These are phyloP conservation scores for Drosophila buzzatii DNA, from an alignment of 2,888 invertebrate species.

Conservation along the genomic window DNA sequence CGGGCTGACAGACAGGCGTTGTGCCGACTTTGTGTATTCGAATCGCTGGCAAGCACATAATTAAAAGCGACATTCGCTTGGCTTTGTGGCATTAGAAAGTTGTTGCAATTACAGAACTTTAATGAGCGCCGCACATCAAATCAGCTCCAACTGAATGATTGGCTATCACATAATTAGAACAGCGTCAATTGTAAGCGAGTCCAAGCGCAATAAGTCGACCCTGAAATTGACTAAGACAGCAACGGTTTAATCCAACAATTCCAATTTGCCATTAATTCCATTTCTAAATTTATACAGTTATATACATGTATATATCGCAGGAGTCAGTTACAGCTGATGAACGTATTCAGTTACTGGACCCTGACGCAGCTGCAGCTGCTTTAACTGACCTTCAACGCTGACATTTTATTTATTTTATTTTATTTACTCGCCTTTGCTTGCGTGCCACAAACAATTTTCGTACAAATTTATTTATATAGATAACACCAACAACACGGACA, in stretches of 20 bases:
- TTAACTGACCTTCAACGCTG: slow-evolving; percentile 51
- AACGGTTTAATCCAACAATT: slow-evolving; percentile 44
- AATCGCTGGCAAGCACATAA: slow-evolving; percentile 63
- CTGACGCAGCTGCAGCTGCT: slow-evolving; percentile 57
- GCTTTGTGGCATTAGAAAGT: slow-evolving; percentile 72
- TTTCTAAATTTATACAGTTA: not conserved
- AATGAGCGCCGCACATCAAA: slow-evolving; percentile 52
- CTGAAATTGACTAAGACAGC: slow-evolving; percentile 58
- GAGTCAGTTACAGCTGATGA: not conserved
- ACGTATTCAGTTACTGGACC: slow-evolving; percentile 4
- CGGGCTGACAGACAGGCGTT: slow-evolving; percentile 15
- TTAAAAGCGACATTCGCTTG: slow-evolving; percentile 74
- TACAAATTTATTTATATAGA: slow-evolving; percentile 55
- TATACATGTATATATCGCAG: not conserved
- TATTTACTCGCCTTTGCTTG: slow-evolving; percentile 36
- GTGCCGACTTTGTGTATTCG: slow-evolving; percentile 14
- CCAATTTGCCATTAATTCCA: slow-evolving; percentile 36
- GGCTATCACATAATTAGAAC: slow-evolving; percentile 65
- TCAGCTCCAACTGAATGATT: slow-evolving; percentile 72
- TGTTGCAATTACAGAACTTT: slow-evolving; percentile 74
- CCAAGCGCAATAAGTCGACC: slow-evolving; percentile 53
- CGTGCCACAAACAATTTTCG: slow-evolving; percentile 68
- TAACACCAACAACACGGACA: slow-evolving; percentile 30
- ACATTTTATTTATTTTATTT: slow-evolving; percentile 22
- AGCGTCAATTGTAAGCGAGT: slow-evolving; percentile 46